Base-by-base conservation (phyloP, 2,797 vertebrate genomes). In the Apogon talboti region DNA sequence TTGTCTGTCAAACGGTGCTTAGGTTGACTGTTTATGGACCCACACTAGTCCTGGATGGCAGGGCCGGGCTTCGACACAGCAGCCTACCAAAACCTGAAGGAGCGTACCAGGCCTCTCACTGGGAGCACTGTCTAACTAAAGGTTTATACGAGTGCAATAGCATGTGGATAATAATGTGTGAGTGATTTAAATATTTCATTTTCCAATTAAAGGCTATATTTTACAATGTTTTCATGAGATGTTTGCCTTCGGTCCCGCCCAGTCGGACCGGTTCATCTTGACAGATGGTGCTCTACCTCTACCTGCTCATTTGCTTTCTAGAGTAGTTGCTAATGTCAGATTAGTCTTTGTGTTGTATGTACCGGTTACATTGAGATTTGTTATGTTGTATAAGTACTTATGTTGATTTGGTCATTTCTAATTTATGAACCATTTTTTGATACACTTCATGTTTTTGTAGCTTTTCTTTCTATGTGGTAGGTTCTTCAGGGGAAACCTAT, bases 221-320 rank as follows among this genome's bases (percentile, higher is more conserved):
- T 91, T 51, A 70, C 62, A 30, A 62, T 73, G 72, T 85, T 80
- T 80, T 91, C 85, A 79, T 91, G 81, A 86, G 78, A 76, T 90
- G 88, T 87, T 87, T 88, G 89, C 91, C 84, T 82, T 55, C 74
- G 87, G 90, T 94, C 91, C 91, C 71, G 76, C 41, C 67, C 73
- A 78, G 57, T 47, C 40, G 93, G 93, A 93, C 92, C 78, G 78
- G 81, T 86, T 87, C 94, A 92, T 96, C 95, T 94, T 92, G 91
- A 93, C 90, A 85, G 88, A 95, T 93, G 94, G 90, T 92, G 92
- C 94, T 95, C 97, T 98, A 99, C 97, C 98, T 99, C 98, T 90
- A 85, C 82, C 94, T 93, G 81, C 57, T 87, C 79, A 56, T 92
- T 94, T 93, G 87, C 92, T 92, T 92, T 87, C 70, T 81, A 84